A percentile compares a stretch with the other conserved stretches of the same genome.
Evolutionary conservation across 2,797 vertebrate genomes (phyloP).

Genomic region (Diglossa cyanea): DNA sequence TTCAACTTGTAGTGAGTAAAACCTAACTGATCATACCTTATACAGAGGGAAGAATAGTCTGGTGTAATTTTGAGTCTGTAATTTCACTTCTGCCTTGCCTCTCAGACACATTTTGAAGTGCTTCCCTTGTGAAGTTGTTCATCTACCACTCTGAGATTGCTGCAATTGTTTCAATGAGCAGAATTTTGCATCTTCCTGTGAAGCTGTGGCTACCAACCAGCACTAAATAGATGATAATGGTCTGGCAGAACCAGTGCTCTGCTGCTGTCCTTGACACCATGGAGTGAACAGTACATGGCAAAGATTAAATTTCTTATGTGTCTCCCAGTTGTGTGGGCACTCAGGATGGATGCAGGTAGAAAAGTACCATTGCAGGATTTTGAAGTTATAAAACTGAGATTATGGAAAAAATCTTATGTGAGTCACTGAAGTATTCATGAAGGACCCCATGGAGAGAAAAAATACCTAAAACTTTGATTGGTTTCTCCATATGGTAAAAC

Average conservation of each 20-base stretch:
- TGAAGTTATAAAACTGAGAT: neutral
- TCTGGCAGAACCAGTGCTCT: neutral
- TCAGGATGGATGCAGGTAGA: neutral
- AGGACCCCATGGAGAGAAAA: neutral
- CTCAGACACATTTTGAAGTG: neutral
- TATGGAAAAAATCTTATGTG: fast-evolving
- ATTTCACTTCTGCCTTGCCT: neutral
- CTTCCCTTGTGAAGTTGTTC: neutral
- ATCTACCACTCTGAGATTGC: neutral
- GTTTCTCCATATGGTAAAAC: neutral
- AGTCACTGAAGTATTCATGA: neutral
- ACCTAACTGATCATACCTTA: neutral
- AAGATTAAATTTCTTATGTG: neutral
- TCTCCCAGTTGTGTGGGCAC: fast-evolving
- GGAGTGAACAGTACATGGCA: fast-evolving
- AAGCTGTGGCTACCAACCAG: neutral
- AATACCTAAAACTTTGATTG: neutral
- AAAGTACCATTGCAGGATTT: neutral
- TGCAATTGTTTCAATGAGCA: neutral
- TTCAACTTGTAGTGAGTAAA: neutral
- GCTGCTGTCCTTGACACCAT: neutral
- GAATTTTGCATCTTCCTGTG: neutral
- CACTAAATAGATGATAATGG: neutral
- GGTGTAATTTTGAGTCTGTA: neutral
- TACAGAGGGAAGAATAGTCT: neutral